Conservation (phyloP, 37 sponge, comb jelly and placozoan genomes). For the Beroe forskalii region DNA sequence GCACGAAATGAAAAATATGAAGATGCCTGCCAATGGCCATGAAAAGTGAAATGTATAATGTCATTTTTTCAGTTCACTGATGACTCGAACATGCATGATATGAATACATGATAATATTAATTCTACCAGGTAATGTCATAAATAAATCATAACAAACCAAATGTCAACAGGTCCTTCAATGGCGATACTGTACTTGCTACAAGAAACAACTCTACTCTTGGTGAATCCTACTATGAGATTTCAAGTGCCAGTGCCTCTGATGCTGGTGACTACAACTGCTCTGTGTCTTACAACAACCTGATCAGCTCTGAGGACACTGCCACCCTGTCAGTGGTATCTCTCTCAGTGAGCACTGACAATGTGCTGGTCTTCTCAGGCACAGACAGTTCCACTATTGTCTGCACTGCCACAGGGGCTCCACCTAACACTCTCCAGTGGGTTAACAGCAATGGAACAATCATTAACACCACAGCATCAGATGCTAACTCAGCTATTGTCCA, state of each 20-base stretch:
- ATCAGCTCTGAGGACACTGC: not conserved
- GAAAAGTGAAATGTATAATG: too few species aligned
- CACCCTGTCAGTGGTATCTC: not conserved
- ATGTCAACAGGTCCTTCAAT: not conserved
- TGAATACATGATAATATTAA: too few species aligned
- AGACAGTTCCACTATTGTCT: not conserved
- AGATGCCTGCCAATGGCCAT: too few species aligned
- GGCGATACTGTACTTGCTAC: not conserved
- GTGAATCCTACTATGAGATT: not conserved
- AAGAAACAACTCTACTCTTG: not conserved
- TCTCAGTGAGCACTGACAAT: not conserved
- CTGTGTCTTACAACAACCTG: not conserved
- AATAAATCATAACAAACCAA: too few species aligned
- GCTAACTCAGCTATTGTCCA: not conserved
- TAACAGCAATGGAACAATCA: not conserved
- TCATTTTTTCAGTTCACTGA: too few species aligned
- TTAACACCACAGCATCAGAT: not conserved
- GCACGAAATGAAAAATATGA: too few species aligned
- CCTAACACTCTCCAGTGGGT: not conserved
- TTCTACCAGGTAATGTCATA: too few species aligned
- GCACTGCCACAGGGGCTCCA: not conserved
- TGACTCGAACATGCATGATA: too few species aligned
- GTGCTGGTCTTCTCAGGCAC: not conserved
- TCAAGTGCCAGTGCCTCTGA: not conserved
- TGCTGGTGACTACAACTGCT: not conserved